Conservation (phyloP, 2,797 vertebrate genomes). For the Limosa lapponica region DNA sequence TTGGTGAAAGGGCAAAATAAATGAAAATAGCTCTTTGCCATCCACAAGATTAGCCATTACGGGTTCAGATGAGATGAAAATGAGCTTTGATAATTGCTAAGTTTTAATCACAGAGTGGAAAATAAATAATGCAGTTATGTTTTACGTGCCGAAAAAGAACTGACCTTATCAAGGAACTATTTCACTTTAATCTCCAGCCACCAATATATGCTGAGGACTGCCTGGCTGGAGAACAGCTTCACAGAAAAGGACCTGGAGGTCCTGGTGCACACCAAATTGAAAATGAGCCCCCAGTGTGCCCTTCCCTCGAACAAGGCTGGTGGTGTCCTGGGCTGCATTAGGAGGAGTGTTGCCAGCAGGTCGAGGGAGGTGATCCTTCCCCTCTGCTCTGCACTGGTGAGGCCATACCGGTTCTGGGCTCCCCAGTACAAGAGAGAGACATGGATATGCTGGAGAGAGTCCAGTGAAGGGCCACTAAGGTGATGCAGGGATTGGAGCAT, state of each 20-base stretch:
- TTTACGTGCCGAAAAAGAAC: not conserved
- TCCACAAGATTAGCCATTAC: not conserved
- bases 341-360: not conserved
- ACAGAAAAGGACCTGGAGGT: not conserved
- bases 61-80: slow-evolving; percentile 19
- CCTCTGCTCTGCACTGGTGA: not conserved
- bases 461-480: not conserved
- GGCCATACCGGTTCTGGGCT: not conserved
- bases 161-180: not conserved
- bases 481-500: not conserved
- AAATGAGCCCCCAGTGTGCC: not conserved
- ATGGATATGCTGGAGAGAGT: not conserved
- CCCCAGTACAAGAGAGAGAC: not conserved
- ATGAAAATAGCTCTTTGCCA: not conserved
- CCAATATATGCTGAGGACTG: not conserved
- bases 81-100: not conserved
- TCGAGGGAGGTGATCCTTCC: not conserved
- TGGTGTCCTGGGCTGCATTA: not conserved
- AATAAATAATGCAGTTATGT: not conserved
- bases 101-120: not conserved
- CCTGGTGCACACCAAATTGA: not conserved
- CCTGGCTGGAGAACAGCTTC: not conserved
- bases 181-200: not conserved
- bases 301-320: not conserved
- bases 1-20: not conserved